phyloP scores from a whole-genome alignment of 2,113 vertebrate species.

The Cochlearius cochlearius region DNA sequence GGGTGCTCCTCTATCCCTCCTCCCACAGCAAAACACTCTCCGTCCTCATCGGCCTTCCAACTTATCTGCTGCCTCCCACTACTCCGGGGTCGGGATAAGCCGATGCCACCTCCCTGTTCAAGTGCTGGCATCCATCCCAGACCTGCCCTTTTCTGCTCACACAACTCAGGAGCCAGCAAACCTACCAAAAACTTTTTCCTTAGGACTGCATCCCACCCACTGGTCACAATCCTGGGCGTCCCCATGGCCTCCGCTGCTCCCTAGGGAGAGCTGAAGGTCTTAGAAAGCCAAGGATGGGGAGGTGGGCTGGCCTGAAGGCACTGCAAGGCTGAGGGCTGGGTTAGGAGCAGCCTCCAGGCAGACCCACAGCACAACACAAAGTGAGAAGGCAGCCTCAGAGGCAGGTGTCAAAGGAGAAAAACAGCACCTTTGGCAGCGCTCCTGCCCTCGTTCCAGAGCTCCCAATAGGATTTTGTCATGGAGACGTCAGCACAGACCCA shows the following conservation, averaged over 20 bases:
- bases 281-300: background rate
- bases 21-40: background rate
- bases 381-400: background rate
- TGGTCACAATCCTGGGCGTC: accelerated
- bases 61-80: conserved; percentile 15
- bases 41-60: background rate
- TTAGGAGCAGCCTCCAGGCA: background rate
- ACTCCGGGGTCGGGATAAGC: background rate
- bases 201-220: background rate
- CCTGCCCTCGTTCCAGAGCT: background rate
- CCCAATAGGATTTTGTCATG: background rate
- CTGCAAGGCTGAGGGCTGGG: background rate
- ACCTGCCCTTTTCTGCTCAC: background rate
- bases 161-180: background rate
- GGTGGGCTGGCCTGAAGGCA: background rate
- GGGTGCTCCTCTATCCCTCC: conserved; percentile 1
- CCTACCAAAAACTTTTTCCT: background rate
- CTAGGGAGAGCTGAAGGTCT: background rate
- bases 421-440: background rate
- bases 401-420: background rate
- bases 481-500: background rate
- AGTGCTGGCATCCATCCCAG: background rate
- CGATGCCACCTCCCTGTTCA: background rate
- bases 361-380: background rate
- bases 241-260: background rate